Evolutionary conservation across 2,888 invertebrate genomes (phyloP).

Genomic region (Ariolimax columbianus): DNA sequence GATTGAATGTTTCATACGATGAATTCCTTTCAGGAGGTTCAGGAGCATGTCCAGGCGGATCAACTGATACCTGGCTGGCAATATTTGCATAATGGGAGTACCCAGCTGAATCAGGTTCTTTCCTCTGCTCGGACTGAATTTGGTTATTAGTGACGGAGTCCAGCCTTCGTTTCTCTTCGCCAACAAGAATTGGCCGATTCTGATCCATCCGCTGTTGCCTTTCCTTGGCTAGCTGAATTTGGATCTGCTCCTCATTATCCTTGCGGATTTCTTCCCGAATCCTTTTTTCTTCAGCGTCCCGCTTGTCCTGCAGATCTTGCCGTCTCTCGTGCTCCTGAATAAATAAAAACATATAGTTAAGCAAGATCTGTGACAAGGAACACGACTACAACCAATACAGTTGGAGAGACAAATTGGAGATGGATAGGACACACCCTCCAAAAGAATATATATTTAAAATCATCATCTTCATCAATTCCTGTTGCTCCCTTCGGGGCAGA

Average conservation of each 20-base stretch:
- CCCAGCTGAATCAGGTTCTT: background rate
- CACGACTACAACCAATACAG: no score
- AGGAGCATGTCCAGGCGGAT: slow-evolving; percentile 52
- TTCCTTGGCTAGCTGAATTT: slow-evolving; percentile 29
- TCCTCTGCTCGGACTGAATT: background rate
- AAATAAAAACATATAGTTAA: background rate
- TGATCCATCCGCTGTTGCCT: slow-evolving; percentile 12
- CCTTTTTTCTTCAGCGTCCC: slow-evolving; percentile 80
- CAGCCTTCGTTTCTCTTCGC: slow-evolving; percentile 63
- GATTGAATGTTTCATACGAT: slow-evolving; percentile 82
- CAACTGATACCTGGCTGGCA: background rate
- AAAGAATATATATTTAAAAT: no score
- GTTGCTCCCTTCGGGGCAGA: no score
- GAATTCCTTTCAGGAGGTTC: slow-evolving; percentile 92
- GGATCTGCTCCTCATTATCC: slow-evolving; percentile 71
- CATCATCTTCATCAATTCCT: no score
- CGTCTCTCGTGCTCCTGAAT: slow-evolving; percentile 72
- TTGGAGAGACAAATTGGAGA: no score
- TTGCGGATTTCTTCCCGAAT: slow-evolving; percentile 79
- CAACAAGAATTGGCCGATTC: slow-evolving; percentile 67
- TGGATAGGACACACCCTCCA: no score
- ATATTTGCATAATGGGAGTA: slow-evolving; percentile 43
- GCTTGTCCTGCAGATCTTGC: slow-evolving; percentile 75
- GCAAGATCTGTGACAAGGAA: no score
- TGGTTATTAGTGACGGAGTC: background rate